Percentiles rank a stretch among this genome's conserved stretches.
Conservation (phyloP, 2,113 vertebrate genomes). For the Austrofundulus limnaeus region DNA sequence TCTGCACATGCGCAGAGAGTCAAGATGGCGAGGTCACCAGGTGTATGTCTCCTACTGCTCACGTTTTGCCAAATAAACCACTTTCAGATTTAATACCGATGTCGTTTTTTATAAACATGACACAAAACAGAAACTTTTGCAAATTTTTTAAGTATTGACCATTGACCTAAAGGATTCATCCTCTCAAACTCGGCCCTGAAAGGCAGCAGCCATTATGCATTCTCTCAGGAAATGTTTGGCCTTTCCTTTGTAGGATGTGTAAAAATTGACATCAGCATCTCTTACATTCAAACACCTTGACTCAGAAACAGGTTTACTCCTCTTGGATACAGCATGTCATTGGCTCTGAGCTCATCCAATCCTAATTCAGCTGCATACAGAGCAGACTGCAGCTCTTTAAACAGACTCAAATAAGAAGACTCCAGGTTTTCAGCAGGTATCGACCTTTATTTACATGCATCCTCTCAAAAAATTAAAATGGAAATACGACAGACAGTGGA, state of each 20-base stretch:
- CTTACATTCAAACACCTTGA: conserved; percentile 30
- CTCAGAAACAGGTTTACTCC: conserved; percentile 18
- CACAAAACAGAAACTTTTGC: too few relatives aligned
- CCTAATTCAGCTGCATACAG: conserved; percentile 29
- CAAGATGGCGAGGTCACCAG: too few relatives aligned
- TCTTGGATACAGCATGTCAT: conserved; percentile 73
- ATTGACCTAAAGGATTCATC: too few relatives aligned
- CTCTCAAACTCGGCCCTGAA: too few relatives aligned
- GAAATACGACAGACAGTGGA: conserved; percentile 84
- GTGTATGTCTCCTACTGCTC: too few relatives aligned
- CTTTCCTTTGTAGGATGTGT: background rate
- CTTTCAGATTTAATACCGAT: too few relatives aligned
- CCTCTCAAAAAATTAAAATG: conserved; percentile 86
- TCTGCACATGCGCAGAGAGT: too few relatives aligned
- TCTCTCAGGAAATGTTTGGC: too few relatives aligned
- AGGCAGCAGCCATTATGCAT: too few relatives aligned
- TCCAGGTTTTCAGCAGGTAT: conserved; percentile 74
- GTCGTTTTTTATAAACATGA: too few relatives aligned
- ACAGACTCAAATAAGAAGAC: conserved; percentile 1
- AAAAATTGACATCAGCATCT: background rate
- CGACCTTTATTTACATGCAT: conserved; percentile 98
- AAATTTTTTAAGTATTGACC: too few relatives aligned
- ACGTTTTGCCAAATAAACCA: too few relatives aligned
- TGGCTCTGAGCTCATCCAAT: conserved; percentile 65
- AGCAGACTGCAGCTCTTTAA: conserved; percentile 40